Percentiles rank a stretch among this genome's conserved stretches.
Conservation (phyloP, 2,797 vertebrate genomes). For the Anolis apletophallus region DNA sequence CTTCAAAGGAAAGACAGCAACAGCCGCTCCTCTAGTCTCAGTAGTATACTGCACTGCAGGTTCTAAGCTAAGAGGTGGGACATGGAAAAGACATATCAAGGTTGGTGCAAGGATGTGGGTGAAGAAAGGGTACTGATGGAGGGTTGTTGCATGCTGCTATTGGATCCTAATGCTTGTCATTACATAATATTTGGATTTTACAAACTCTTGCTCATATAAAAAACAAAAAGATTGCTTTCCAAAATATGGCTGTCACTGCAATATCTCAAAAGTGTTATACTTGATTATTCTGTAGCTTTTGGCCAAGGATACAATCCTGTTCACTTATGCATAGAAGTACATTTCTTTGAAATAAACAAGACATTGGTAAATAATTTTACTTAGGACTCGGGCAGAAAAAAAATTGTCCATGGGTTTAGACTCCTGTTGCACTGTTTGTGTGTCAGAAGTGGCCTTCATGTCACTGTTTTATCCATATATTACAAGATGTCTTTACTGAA, state of each 20-base stretch:
- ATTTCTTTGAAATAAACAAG: neutral
- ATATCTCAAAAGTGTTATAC: constrained; percentile 38
- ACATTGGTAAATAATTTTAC: neutral
- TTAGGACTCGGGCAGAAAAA: neutral
- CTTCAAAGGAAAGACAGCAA: constrained; percentile 59
- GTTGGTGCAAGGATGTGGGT: constrained; percentile 61
- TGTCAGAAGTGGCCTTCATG: constrained; percentile 62
- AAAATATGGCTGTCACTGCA: constrained; percentile 55
- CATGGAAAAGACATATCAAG: constrained; percentile 59
- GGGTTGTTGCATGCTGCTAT: constrained; percentile 60
- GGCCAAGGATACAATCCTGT: neutral
- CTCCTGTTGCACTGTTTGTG: constrained; percentile 65
- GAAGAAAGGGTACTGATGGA: constrained; percentile 52
- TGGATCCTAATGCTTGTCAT: constrained; percentile 25
- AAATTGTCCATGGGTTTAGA: constrained; percentile 53
- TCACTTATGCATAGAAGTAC: neutral
- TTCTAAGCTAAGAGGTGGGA: constrained; percentile 65
- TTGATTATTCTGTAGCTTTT: constrained; percentile 24
- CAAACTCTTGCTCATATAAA: constrained; percentile 58
- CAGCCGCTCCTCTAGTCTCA: constrained; percentile 62
- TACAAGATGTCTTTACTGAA: constrained; percentile 61
- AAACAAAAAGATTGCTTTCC: constrained; percentile 59
- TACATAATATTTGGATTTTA: constrained; percentile 51
- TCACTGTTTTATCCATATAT: constrained; percentile 43
- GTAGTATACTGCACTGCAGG: constrained; percentile 64